Conservation (phyloP, 2,888 invertebrate genomes). For the Amphipyra berbera region DNA sequence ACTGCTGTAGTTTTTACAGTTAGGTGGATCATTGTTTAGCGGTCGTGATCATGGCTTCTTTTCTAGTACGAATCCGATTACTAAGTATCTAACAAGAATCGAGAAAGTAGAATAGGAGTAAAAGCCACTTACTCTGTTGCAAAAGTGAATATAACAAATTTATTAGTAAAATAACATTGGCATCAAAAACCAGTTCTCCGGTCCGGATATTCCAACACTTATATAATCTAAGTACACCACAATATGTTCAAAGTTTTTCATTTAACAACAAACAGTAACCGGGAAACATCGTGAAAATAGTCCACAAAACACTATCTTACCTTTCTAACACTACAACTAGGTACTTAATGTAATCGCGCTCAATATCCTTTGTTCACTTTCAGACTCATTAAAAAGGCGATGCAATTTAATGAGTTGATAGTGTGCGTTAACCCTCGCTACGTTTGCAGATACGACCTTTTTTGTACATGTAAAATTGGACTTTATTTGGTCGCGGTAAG, state of each 20-base stretch:
- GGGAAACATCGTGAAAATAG: conserved; percentile 69
- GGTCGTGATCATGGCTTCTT: too few relatives aligned
- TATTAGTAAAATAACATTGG: not conserved
- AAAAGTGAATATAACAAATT: not conserved
- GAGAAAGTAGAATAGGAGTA: too few relatives aligned
- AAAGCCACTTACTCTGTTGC: too few relatives aligned
- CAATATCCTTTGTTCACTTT: conserved; percentile 90
- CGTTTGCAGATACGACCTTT: conserved; percentile 83
- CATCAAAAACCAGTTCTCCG: conserved; percentile 1
- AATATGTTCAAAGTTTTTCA: conserved; percentile 52
- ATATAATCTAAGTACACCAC: conserved; percentile 19
- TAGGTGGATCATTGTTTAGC: too few relatives aligned
- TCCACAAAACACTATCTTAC: conserved; percentile 75
- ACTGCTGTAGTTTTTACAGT: too few relatives aligned
- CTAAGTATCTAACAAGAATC: too few relatives aligned
- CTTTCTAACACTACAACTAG: conserved; percentile 83
- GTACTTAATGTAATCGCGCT: conserved; percentile 89
- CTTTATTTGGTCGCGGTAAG: conserved; percentile 66
- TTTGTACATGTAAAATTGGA: conserved; percentile 56
- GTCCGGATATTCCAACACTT: conserved; percentile 11
- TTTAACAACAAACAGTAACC: conserved; percentile 61
- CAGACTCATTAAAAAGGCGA: conserved; percentile 90
- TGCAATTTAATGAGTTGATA: conserved; percentile 90
- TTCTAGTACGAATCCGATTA: too few relatives aligned
- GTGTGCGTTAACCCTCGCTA: conserved; percentile 89